Evolutionary conservation across 2,797 vertebrate species (phyloP), one percentile per base, ranked within the genome.

Genomic region (Hirundo rustica): DNA sequence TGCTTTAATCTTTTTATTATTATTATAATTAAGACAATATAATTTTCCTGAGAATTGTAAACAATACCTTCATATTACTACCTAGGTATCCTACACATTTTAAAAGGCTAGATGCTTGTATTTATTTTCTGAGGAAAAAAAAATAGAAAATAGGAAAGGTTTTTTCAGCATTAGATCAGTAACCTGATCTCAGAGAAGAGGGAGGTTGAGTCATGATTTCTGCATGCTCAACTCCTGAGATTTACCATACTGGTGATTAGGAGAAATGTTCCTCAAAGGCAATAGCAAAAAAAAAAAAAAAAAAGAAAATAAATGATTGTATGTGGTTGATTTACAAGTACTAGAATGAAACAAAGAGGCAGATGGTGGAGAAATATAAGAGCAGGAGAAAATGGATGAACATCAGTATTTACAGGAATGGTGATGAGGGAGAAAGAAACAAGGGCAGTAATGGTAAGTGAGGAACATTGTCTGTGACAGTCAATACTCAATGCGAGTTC

Each of bases 401-500:
- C 74, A 72, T 44, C 62, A 66, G 10, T 75, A 73, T 93, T 96
- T 93, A 92, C 16, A 2, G 83, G 44, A 84, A 78, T 40, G 51
- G 66, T 75, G 74, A 93, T 85, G 91, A 94, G 71, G 40, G 51
- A 87, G 60, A 85, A 68, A 90, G 80, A 89, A 94, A 85, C 66
- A 90, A 86, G 55, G 67, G 50, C 14, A 3, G 78, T 94, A 91
- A 92, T 76, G 42, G 91, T 74, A 93, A 94, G 80, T 94, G 93
- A 93, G 81, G 70, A 88, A 93, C 91, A 95, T 86, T 85, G 66
- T 92, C 77, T 93, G 85, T 91, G 87, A 78, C 86, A 95, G 88
- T 89, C 94, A 89, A 93, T 92, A 83, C 73, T 94, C 82, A 40
- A 79, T 19, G 67, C 0, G 3, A 96, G 71, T 42, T n/a, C 72